Base-by-base conservation (phyloP, 2,888 invertebrate species). In the Rotaria socialis region DNA sequence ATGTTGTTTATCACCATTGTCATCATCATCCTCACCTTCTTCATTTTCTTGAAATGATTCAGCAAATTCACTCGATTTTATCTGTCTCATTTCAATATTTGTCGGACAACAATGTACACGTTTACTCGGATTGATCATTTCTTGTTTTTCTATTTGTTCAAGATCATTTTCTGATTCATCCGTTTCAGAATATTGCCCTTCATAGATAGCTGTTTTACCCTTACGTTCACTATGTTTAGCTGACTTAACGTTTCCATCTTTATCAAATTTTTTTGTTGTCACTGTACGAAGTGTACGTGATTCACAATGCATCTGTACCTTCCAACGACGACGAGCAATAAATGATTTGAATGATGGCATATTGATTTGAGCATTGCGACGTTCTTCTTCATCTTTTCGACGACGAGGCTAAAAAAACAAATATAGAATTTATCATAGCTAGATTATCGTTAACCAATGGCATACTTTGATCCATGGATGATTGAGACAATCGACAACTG, bases 381-480 rank as follows among this genome's bases (percentile, higher is more conserved):
- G 24, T 85, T 90, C 89, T 85, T 88, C 89, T 88, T 89, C 90
- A 88, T 89, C 90, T 87, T 86, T 47, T 84, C 74, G 47, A 27
- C 87, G 80, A 43, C 85, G 88, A 86, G 90, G 90, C 90, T 90
- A 88, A 47, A 89, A 24, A 24, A 35, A 67, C 22, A 35, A 14
- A 27, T 14, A 10, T 6, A 27, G 6, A 16, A 14, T 27, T 3
- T 11, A 11, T 11, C 11, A 3, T n/a, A n/a, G 7, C 11, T 8
- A n/a, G 10, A 58, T 58, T 58, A 14, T n/a, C 24, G 1, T 58
- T 75, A 43, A 75, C 52, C 19, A 41, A 74, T 22, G 22, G 11
- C 19, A 80, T 80, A 80, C 80, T 52, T 56, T 90, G 89, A 94
- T 93, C 94, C 94, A 94, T 35, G 93, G 93, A 91, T 94, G 94